Conservation (phyloP, 2,113 vertebrate species). For the Bubo blakistoni region DNA sequence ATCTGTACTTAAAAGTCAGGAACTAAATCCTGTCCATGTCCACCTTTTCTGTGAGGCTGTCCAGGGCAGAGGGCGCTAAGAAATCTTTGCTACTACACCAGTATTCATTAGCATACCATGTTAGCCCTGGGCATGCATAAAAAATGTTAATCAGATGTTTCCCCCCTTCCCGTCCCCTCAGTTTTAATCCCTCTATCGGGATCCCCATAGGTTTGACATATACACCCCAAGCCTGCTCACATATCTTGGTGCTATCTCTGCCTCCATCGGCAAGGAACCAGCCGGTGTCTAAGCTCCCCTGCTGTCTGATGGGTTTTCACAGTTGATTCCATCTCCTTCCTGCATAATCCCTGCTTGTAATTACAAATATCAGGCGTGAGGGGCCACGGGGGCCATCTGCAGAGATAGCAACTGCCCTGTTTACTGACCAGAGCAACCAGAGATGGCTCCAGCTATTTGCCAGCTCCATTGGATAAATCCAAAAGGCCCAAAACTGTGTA, state of each 20-base stretch:
- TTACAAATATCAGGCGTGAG: neutral
- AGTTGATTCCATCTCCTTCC: constrained; percentile 16
- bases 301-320: neutral
- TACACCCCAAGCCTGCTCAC: neutral
- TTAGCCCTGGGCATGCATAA: neutral
- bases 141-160: constrained; percentile 30
- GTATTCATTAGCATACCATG: neutral
- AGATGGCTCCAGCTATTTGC: neutral
- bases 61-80: neutral
- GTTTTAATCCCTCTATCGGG: constrained; percentile 22
- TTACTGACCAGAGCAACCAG: neutral
- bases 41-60: neutral
- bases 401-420: neutral
- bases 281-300: constrained; percentile 1
- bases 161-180: neutral
- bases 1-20: neutral
- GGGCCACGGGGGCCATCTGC: neutral
- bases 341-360: constrained; percentile 49
- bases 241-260: neutral
- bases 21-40: neutral
- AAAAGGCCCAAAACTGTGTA: neutral
- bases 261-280: neutral
- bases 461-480: neutral
- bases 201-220: neutral
- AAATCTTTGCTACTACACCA: neutral